Conservation (phyloP, 2,113 vertebrate genomes). For the Toxostoma redivivum region DNA sequence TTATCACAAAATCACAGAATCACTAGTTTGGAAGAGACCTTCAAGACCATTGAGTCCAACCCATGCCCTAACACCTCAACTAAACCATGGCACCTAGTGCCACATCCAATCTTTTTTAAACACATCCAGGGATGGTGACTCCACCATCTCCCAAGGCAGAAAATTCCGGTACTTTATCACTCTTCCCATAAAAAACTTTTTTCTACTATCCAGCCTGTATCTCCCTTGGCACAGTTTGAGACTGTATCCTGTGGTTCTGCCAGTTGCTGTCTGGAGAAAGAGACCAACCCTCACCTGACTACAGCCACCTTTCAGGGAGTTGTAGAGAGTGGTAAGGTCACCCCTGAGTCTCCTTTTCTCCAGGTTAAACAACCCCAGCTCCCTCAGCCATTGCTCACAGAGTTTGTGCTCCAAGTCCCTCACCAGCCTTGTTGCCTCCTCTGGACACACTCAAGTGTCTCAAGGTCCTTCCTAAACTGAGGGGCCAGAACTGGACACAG, state of each 20-base stretch:
- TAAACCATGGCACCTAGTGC: not conserved
- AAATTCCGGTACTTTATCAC: not conserved
- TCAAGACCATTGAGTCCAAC: not conserved
- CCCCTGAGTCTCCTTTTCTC: not conserved
- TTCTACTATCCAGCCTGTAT: not conserved
- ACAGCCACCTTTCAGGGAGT: fast-evolving
- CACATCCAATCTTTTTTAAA: not conserved
- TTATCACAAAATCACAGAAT: not conserved
- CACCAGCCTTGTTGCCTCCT: too few species aligned
- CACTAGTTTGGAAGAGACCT: not conserved
- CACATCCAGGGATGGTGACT: not conserved
- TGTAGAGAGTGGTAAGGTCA: not conserved
- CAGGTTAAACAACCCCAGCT: not conserved
- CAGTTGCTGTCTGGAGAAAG: not conserved
- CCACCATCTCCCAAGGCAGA: fast-evolving
- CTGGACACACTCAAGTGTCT: too few species aligned
- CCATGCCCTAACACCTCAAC: not conserved
- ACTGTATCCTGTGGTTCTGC: fast-evolving
- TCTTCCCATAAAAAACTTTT: too few species aligned
- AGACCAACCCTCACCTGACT: not conserved
- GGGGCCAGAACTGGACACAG: too few species aligned
- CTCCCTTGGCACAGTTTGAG: fast-evolving
- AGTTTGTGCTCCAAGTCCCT: not conserved
- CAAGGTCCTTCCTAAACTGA: too few species aligned
- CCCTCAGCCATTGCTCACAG: not conserved